phyloP scores from a whole-genome alignment of 1,140 invertebrate species.

The Frieseomelitta varia region DNA sequence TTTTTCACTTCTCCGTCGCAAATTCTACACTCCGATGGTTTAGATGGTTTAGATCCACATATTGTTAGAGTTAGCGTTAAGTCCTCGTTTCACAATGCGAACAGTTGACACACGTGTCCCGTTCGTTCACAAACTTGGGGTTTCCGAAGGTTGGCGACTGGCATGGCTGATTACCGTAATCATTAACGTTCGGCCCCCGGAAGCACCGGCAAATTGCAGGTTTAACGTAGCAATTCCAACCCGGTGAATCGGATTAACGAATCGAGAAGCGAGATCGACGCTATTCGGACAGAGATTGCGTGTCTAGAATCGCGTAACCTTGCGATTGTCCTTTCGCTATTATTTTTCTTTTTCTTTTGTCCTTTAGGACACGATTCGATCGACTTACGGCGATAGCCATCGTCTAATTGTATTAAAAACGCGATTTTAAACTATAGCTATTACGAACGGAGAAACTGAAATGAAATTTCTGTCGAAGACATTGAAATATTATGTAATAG shows the following conservation, averaged over 20 bases:
- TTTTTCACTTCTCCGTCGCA: too few species aligned
- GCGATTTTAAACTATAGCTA: too few species aligned
- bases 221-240: not conserved
- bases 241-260: not conserved
- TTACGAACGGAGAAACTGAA: too few species aligned
- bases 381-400: too few species aligned
- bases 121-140: not conserved
- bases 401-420: too few species aligned
- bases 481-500: too few species aligned
- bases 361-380: too few species aligned
- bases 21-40: too few species aligned
- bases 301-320: not conserved
- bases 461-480: too few species aligned
- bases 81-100: not conserved
- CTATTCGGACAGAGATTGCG: not conserved
- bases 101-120: not conserved
- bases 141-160: not conserved
- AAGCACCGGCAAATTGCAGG: not conserved
- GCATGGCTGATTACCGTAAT: not conserved
- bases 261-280: not conserved
- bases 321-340: not conserved
- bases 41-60: too few species aligned
- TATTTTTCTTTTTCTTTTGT: too few species aligned
- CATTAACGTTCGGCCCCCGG: not conserved
- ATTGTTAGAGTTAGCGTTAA: too few species aligned